These are phyloP conservation scores for Oncorhynchus clarkii DNA, from an alignment of 2,113 vertebrate species.

Conservation along the genomic window DNA sequence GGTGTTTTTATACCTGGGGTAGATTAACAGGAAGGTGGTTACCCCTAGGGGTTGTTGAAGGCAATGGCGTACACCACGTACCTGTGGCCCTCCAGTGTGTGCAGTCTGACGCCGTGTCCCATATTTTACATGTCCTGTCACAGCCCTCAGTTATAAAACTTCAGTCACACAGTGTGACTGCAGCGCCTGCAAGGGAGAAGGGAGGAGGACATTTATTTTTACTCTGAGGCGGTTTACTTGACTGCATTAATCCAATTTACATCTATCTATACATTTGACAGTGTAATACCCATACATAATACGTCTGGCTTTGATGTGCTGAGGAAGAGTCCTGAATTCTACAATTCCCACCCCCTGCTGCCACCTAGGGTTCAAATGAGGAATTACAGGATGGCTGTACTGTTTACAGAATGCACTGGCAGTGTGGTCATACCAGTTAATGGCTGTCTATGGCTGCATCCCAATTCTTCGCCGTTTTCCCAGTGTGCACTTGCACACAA, in stretches of 20 bases:
- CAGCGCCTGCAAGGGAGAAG: constrained; percentile 75
- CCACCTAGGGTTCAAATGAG: constrained; percentile 50
- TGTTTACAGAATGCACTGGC: too few relatives aligned
- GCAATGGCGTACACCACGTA: constrained; percentile 93
- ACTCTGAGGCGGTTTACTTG: constrained; percentile 2
- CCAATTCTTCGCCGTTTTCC: not conserved
- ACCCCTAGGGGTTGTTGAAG: constrained; percentile 98
- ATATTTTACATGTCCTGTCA: constrained; percentile 92
- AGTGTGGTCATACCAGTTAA: too few relatives aligned
- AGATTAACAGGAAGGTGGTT: constrained; percentile 20
- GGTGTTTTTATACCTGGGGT: not conserved
- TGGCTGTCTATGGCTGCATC: too few relatives aligned
- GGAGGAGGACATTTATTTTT: constrained; percentile 12
- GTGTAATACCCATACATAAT: constrained; percentile 36
- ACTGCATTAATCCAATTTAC: constrained; percentile 37
- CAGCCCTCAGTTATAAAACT: constrained; percentile 98
- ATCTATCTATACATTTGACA: constrained; percentile 33
- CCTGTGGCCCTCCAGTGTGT: constrained; percentile 81
- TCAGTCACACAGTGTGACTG: constrained; percentile 78
- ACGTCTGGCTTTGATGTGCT: constrained; percentile 23
- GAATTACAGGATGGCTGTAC: constrained; percentile 11
- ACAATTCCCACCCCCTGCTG: constrained; percentile 34
- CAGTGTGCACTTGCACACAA: not conserved
- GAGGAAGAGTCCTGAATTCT: not conserved
- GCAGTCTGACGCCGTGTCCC: constrained; percentile 87